A percentile compares a stretch with the other conserved stretches of the same genome.
Evolutionary conservation across 2,113 vertebrate genomes (phyloP).

Genomic region (Rynchops niger): DNA sequence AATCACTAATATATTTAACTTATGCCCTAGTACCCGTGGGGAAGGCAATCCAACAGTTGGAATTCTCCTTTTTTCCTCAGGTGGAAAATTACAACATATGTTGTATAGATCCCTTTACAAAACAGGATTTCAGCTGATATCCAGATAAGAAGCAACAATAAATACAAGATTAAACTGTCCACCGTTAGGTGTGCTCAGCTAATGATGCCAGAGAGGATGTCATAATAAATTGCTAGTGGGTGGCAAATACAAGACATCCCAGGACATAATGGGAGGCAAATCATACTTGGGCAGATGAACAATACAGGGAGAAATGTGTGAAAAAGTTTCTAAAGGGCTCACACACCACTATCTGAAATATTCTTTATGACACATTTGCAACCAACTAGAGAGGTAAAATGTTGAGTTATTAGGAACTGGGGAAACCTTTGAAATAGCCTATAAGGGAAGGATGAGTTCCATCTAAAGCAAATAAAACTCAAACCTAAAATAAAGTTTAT

Average conservation of each 20-base stretch:
- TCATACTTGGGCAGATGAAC: not conserved
- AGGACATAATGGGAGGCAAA: not conserved
- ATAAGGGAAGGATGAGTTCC: not conserved
- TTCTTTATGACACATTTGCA: not conserved
- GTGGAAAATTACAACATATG: not conserved
- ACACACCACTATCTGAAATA: fast-evolving
- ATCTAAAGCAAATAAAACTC: not conserved
- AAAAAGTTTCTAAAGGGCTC: not conserved
- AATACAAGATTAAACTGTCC: not conserved
- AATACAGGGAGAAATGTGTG: not conserved
- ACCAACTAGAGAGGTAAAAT: not conserved
- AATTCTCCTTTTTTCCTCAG: not conserved
- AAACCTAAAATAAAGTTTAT: slow-evolving; percentile 2
- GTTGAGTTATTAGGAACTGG: not conserved
- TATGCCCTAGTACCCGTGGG: not conserved
- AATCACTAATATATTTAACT: not conserved
- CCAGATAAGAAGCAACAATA: not conserved
- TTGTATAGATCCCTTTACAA: not conserved
- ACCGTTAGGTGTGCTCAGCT: not conserved
- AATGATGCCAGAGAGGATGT: not conserved
- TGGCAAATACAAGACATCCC: not conserved
- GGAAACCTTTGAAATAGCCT: not conserved
- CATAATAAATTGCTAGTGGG: not conserved
- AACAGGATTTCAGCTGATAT: not conserved
- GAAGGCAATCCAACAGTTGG: not conserved